Conservation (phyloP, 1,140 invertebrate species). For the Leptinotarsa texana region DNA sequence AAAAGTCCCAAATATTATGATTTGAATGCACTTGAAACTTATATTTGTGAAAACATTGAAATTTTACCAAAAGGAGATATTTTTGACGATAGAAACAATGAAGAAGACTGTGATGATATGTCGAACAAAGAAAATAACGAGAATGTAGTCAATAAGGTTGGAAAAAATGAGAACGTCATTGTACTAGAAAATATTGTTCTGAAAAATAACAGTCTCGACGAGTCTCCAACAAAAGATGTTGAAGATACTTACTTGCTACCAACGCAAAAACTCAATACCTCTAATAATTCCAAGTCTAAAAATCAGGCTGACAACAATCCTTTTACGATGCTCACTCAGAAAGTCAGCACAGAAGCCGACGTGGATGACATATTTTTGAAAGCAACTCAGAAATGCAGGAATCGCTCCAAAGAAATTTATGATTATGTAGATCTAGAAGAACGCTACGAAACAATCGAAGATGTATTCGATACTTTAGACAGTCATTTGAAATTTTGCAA, state of each 20-base stretch:
- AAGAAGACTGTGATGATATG: background rate
- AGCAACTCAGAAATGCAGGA: slow-evolving; percentile 22
- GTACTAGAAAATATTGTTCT: slow-evolving; percentile 12
- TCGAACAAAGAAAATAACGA: background rate
- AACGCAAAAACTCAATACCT: slow-evolving; percentile 14
- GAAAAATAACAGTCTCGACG: background rate
- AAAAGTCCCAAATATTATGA: slow-evolving; percentile 2
- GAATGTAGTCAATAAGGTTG: background rate
- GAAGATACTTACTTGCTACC: slow-evolving; percentile 10
- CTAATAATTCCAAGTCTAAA: background rate
- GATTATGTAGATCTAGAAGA: background rate
- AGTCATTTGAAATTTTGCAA: background rate
- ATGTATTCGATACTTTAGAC: background rate
- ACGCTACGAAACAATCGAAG: background rate
- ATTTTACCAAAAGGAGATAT: background rate
- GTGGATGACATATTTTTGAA: background rate
- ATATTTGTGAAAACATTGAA: slow-evolving; percentile 17
- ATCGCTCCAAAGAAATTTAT: background rate
- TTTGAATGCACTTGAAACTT: slow-evolving; percentile 3
- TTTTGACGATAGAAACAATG: background rate
- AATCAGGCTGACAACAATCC: slow-evolving; percentile 9
- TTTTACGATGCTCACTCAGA: background rate
- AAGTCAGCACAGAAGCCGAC: background rate
- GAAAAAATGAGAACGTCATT: background rate
- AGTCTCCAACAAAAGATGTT: background rate